Evolutionary conservation across 1,140 invertebrate species (phyloP).

Genomic region (Sycophila sp.): DNA sequence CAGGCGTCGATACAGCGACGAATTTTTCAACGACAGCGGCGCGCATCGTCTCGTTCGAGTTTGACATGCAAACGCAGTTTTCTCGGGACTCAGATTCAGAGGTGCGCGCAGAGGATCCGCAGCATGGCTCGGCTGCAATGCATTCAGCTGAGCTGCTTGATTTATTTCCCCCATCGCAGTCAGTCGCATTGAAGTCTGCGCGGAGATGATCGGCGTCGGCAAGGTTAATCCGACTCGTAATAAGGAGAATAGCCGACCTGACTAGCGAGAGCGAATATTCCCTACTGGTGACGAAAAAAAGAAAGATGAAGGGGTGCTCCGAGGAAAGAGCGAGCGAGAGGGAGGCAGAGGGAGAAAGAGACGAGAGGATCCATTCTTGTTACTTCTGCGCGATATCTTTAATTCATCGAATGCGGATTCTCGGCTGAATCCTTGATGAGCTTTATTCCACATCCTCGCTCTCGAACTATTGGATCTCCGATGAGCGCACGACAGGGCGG

Average conservation of each 20-base stretch:
- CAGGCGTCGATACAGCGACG: neutral
- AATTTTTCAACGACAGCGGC: neutral
- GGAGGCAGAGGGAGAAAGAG: conserved; percentile 9
- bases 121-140: neutral
- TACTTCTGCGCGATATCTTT: conserved; percentile 64
- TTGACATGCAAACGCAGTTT: conserved; percentile 7
- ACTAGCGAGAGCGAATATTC: conserved; percentile 21
- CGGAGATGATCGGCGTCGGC: neutral
- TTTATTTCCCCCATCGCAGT: neutral
- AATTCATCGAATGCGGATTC: conserved; percentile 67
- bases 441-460: conserved; percentile 65
- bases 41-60: neutral
- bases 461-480: conserved; percentile 63
- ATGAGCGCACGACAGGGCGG: conserved; percentile 55
- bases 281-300: conserved; percentile 21
- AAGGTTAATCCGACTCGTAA: conserved; percentile 37
- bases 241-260: conserved; percentile 34
- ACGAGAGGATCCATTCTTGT: conserved; percentile 54
- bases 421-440: conserved; percentile 64
- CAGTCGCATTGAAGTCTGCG: neutral
- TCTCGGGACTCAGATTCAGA: neutral
- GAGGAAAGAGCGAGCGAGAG: neutral
- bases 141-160: neutral
- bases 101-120: neutral
- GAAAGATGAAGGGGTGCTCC: conserved; percentile 9